Evolutionary conservation across 2,888 invertebrate genomes (phyloP).

Genomic region (Schizotus pectinicornis): DNA sequence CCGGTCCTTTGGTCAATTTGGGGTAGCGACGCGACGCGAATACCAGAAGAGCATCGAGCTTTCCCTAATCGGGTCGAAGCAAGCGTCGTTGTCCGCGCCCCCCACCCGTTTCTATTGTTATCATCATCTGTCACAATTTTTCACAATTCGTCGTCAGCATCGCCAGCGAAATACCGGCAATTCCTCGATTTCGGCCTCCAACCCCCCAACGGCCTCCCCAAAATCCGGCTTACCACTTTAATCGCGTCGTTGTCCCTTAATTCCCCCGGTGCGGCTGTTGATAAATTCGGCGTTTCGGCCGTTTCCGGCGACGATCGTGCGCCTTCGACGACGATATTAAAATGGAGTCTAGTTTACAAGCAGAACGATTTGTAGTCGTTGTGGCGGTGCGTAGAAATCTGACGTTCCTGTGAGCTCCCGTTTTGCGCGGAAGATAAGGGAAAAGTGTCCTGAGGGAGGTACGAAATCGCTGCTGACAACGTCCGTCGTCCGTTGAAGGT

Average conservation of each 20-base stretch:
- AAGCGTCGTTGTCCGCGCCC: no score
- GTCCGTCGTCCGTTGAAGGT: constrained; percentile 37
- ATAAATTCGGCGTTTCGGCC: background rate
- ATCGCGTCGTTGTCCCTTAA: no score
- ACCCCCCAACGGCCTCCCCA: background rate
- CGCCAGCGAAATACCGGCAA: no score
- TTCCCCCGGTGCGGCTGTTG: background rate
- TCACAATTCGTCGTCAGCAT: no score
- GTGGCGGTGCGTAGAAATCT: constrained; percentile 34
- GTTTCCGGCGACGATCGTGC: constrained; percentile 9
- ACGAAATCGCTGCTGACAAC: constrained; percentile 29
- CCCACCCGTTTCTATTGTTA: no score
- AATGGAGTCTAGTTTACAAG: constrained; percentile 48
- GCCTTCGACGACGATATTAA: constrained; percentile 37
- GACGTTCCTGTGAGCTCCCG: constrained; percentile 11
- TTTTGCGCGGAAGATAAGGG: constrained; percentile 35
- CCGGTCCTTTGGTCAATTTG: no score
- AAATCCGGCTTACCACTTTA: no score
- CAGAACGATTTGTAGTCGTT: constrained; percentile 53
- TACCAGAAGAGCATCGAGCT: no score
- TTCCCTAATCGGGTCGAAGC: no score
- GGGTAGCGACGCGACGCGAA: no score
- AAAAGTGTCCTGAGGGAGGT: constrained; percentile 28
- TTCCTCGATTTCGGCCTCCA: background rate
- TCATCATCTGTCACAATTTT: no score